Evolutionary conservation across 2,888 invertebrate species (phyloP), one percentile per base, ranked within the genome.

Genomic region (Nomada fucata): DNA sequence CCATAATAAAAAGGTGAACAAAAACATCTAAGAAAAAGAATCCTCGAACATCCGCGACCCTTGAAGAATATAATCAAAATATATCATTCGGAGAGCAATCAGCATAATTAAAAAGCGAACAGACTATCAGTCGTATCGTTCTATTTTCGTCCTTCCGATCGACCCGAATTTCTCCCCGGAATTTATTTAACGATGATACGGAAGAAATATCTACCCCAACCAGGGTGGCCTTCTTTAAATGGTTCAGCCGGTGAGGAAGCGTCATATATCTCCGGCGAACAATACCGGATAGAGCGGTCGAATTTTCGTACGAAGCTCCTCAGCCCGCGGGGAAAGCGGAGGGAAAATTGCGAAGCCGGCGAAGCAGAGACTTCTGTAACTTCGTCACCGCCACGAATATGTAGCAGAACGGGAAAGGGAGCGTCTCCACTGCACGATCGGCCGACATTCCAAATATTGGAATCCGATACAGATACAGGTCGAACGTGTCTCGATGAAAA

Each of bases 401-500:
- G 78, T 83, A 84, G 81, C 59, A 61, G 69, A 47, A 26, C 61
- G 67, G 53, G 72, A 36, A 64, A 50, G 57, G 13, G 59, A n/a
- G 44, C 59, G 68, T 57, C 63, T 60, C 36, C 42, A 44, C 64
- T 47, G 72, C 18, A 42, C 71, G 64, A 67, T 67, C 76, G 72
- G 52, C 57, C 74, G 75, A 80, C 83, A 84, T 72, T 79, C 79
- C 71, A 78, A 36, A 77, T 88, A 88, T 88, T 86, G 86, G 77
- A 86, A 88, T 70, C 63, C 86, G 83, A 87, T 87, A 81, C 81
- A 76, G 75, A 81, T 79, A 75, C 79, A 15, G 59, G 61, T 53
- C 44, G 69, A 70, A 76, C 73, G 74, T 83, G 83, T 55, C 72
- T 20, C 75, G 78, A 88, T 88, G 86, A 83, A 87, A 87, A 87